Conservation (phyloP, 2,888 invertebrate species). For the Mythimna loreyi region DNA sequence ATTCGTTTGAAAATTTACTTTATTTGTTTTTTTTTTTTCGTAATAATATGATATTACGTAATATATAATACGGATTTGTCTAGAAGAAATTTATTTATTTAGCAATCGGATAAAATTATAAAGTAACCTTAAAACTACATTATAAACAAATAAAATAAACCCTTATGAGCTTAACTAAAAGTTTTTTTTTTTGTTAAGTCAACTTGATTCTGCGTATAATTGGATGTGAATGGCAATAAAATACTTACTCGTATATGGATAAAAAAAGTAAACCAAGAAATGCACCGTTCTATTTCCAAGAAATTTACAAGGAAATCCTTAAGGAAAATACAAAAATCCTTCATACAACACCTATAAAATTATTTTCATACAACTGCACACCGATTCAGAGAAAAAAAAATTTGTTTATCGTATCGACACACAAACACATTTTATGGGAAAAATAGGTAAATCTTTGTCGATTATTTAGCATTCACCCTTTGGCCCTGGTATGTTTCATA, state of each 20-base stretch:
- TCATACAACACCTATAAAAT: background rate
- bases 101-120: too few relatives aligned
- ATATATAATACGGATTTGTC: too few relatives aligned
- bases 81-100: too few relatives aligned
- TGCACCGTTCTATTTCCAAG: too few relatives aligned
- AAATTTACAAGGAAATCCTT: background rate
- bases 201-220: background rate
- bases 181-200: background rate
- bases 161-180: too few relatives aligned
- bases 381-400: constrained; percentile 4
- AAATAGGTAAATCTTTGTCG: constrained; percentile 36
- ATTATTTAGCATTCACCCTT: constrained; percentile 42
- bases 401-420: background rate
- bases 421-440: background rate
- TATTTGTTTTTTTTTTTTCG: too few relatives aligned
- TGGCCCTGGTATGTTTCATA: constrained; percentile 29
- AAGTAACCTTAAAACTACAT: too few relatives aligned
- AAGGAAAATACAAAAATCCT: background rate
- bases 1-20: too few relatives aligned
- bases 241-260: too few relatives aligned
- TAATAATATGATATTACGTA: too few relatives aligned
- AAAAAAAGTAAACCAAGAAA: background rate
- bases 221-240: background rate
- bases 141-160: too few relatives aligned
- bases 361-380: constrained; percentile 7